phyloP scores from a whole-genome alignment of 2,888 invertebrate species.

The Drosophila hamatofila region DNA sequence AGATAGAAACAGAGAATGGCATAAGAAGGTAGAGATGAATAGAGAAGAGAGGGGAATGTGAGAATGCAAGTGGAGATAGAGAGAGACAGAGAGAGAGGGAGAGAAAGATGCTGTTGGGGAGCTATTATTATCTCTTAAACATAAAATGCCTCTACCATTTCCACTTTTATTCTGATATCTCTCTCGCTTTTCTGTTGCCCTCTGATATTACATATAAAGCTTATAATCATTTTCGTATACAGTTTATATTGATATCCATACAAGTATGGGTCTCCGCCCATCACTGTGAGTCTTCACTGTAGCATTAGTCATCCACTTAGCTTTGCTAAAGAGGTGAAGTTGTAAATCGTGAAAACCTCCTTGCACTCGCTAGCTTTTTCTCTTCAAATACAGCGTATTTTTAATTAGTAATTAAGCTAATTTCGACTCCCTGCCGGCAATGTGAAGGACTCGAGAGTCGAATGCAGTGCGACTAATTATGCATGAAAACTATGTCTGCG shows the following conservation, averaged over 20 bases:
- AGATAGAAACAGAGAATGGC: neutral
- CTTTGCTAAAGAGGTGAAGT: neutral
- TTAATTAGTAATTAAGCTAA: constrained; percentile 28
- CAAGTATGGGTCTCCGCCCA: too few species aligned
- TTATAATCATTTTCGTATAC: too few species aligned
- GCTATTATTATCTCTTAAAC: too few species aligned
- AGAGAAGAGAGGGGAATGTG: too few species aligned
- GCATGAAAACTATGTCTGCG: constrained; percentile 66
- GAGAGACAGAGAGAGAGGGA: neutral
- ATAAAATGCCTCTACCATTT: too few species aligned
- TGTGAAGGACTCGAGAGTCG: constrained; percentile 54
- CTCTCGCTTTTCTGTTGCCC: too few species aligned
- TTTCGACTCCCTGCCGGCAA: constrained; percentile 27
- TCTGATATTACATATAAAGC: too few species aligned
- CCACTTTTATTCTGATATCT: too few species aligned
- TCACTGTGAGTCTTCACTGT: neutral
- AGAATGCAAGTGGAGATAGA: too few species aligned
- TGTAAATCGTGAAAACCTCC: neutral
- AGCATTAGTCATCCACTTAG: neutral
- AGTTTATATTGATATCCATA: too few species aligned
- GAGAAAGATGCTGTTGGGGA: too few species aligned
- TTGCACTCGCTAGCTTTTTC: neutral
- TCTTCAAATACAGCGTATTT: neutral
- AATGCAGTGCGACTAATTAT: constrained; percentile 59
- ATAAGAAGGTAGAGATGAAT: too few species aligned